Base-by-base conservation (phyloP, 2,113 vertebrate species). In the Pao palembangensis region DNA sequence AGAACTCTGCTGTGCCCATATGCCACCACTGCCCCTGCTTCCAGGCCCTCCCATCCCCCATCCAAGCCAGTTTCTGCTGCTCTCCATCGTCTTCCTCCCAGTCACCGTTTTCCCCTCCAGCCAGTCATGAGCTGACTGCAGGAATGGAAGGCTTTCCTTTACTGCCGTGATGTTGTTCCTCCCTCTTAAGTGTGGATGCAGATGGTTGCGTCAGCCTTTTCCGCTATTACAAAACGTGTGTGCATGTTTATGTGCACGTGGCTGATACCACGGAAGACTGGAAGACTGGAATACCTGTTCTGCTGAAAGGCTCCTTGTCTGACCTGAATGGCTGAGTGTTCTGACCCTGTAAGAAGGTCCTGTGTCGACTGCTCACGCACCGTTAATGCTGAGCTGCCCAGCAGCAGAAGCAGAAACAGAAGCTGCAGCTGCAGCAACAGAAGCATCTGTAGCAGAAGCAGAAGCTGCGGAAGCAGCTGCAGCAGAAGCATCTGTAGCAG, bases 111-210 rank as follows among this genome's bases (percentile, higher is more conserved):
- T 60, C 25, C 34, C 54, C 44, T 48, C n/a, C 1, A 73, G 60
- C 79, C 79, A 81, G 68, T 85, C 64, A 67, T 44, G 0, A 62
- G 56, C 63, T 60, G 15, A 47, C 25, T 25, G 51, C 54, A 80
- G 79, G 67, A 88, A 85, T 75, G 64, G 71, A 72, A 15, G 61
- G 69, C 81, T 76, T 77, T 83, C 67, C 69, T 60, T 54, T 46
- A 0, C 56, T 1, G 63, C 65, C 67, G 47, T 80, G 76, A 80
- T 80, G 78, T 82, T 76, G 71, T 47, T 47, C 61, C 19, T 58
- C 53, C 34, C 64, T 65, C 55, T n/a, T 31, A 3, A 69, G 49
- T 17, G 54, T 59, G 55, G 48, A 53, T 47, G 50, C 52, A 63
- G 28, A 61, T 17, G 41, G 68, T 75, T 76, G 64, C 79, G 54